These are phyloP conservation scores for Dasyornis broadbenti DNA, from an alignment of 2,113 vertebrate genomes.

Conservation along the genomic window DNA sequence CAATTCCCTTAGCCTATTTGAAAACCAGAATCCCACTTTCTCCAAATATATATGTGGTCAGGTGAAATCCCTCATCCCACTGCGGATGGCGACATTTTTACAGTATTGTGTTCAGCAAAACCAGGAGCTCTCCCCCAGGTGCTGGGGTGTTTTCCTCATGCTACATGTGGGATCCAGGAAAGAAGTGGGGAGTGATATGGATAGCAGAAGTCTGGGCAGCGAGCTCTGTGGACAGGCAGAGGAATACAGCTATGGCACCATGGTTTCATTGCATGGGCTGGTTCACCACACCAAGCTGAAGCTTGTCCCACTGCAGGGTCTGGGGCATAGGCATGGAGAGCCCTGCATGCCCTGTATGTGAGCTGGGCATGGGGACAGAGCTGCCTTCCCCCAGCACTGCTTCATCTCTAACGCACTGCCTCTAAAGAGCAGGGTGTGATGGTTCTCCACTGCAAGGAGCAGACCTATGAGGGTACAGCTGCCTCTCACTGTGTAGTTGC, in stretches of 20 bases:
- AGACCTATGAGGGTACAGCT: not conserved
- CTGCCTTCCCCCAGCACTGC: rapidly evolving
- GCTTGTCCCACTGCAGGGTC: not conserved
- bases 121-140: not conserved
- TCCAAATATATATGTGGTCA: not conserved
- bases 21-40: constrained; percentile 14
- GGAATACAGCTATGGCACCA: not conserved
- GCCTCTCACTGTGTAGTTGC: not conserved
- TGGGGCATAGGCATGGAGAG: too few species aligned
- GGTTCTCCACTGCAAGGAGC: not conserved
- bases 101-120: not conserved
- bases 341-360: not conserved
- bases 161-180: rapidly evolving
- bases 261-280: rapidly evolving
- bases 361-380: not conserved
- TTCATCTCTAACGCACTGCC: not conserved
- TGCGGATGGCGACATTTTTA: not conserved
- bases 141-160: rapidly evolving
- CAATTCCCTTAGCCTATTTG: constrained; percentile 57
- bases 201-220: not conserved
- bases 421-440: not conserved
- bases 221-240: not conserved
- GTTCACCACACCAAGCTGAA: not conserved
- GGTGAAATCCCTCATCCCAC: not conserved
- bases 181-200: rapidly evolving